These are phyloP conservation scores for Delichon dasypus DNA, from an alignment of 2,797 vertebrate species.

Conservation along the genomic window DNA sequence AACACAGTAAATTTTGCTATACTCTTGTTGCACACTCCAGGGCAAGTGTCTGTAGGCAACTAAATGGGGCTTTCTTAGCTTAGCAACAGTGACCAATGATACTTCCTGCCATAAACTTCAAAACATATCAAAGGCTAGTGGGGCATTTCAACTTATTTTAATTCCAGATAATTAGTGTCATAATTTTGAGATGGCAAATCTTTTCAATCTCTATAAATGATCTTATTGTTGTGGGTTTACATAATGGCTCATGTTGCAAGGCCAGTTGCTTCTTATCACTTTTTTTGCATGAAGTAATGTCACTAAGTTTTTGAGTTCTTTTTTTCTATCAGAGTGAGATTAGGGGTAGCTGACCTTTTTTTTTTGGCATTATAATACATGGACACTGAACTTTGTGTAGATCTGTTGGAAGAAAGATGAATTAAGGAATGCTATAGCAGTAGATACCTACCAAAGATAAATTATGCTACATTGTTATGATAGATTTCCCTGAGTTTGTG, in stretches of 20 bases:
- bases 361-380: neutral
- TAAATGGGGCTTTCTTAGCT: neutral
- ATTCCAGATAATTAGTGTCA: neutral
- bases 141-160: neutral
- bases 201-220: neutral
- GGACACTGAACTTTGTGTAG: neutral
- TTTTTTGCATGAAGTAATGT: neutral
- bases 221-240: neutral
- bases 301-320: constrained; percentile 11
- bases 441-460: neutral
- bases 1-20: neutral
- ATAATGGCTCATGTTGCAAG: neutral
- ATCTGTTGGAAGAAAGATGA: constrained; percentile 11
- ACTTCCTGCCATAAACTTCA: neutral
- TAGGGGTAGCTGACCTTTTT: neutral
- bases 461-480: neutral
- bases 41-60: neutral
- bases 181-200: neutral
- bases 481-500: neutral
- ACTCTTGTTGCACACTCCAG: neutral
- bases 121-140: neutral
- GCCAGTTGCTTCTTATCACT: neutral
- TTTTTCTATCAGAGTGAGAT: neutral
- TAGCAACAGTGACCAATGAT: neutral
- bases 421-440: neutral